Evolutionary conservation across 2,113 vertebrate genomes (phyloP), one percentile per base, ranked within the genome.

Genomic region (Parus major): DNA sequence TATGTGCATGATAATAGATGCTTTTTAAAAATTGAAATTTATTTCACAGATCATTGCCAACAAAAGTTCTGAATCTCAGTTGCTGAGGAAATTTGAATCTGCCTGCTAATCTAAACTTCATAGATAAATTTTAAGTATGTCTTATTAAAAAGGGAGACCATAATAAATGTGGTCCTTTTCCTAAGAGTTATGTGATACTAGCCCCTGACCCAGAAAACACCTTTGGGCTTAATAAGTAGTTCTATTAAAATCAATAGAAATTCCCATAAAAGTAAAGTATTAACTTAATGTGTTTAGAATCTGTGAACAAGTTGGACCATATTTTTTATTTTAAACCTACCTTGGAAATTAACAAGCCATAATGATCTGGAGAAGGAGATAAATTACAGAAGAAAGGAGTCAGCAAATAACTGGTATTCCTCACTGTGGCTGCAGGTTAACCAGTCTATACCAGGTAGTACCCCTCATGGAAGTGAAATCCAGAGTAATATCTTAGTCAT

Each of bases 191-290:
- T 39, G 14, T 0, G 0, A 66, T 63, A 61, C 50, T 61, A 80
- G 16, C 9, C 63, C 7, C 22, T 88, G 39, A 83, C 28, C 35
- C 42, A 90, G 91, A 80, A 95, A 95, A 94, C 57, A 77, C 82
- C 53, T 88, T 70, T 91, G 57, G 61, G 46, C 35, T 70, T 61
- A 95, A 61, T 59, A 87, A 88, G 39, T 59, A 86, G 35, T 73
- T 80, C 19, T 57, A 66, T 16, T 86, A 86, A 91, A 95, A 92
- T 96, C 90, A 76, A 92, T 73, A 82, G 82, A 86, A 91, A 89
- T 77, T 77, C 33, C 21, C 46, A 55, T 85, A 42, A 76, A 92
- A 89, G 21, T 85, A 92, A 91, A 94, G 64, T 87, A 92, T 59
- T 90, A 84, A 84, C 47, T 42, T 86, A 73, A 56, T 82, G 16